phyloP scores from a whole-genome alignment of 1,140 invertebrate species.

The Drosophila arawakana region DNA sequence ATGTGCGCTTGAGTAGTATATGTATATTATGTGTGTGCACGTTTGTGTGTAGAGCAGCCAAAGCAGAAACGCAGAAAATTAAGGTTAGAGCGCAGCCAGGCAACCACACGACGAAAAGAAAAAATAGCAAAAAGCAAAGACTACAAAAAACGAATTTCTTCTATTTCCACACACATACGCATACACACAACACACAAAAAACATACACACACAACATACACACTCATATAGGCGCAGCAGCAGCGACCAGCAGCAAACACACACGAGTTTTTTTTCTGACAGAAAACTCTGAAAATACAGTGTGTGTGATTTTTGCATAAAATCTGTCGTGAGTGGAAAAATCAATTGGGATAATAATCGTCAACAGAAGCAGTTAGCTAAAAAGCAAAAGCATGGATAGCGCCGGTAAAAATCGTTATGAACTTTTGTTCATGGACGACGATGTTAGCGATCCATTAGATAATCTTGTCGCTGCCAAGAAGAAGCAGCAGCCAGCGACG shows the following conservation, averaged over 20 bases:
- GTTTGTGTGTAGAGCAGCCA: conserved; percentile 71
- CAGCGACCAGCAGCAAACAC: conserved; percentile 35
- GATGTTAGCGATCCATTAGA: conserved; percentile 95
- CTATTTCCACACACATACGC: conserved; percentile 29
- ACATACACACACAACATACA: conserved; percentile 28
- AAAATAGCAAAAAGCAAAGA: conserved; percentile 56
- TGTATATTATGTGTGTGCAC: conserved; percentile 53
- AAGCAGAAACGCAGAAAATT: conserved; percentile 83
- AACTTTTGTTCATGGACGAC: conserved; percentile 93
- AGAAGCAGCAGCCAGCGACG: conserved; percentile 86
- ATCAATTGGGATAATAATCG: conserved; percentile 64
- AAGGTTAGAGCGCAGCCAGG: conserved; percentile 82
- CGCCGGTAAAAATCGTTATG: conserved; percentile 97
- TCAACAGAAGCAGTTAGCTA: conserved; percentile 44
- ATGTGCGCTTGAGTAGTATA: conserved; percentile 61
- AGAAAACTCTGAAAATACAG: conserved; percentile 39
- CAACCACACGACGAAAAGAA: conserved; percentile 70
- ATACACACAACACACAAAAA: conserved; percentile 34
- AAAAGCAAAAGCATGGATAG: conserved; percentile 90
- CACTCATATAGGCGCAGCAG: conserved; percentile 39
- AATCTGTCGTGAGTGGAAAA: conserved; percentile 58
- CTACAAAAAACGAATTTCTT: conserved; percentile 47
- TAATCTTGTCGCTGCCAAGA: conserved; percentile 93
- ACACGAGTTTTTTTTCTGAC: conserved; percentile 48
- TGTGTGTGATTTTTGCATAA: conserved; percentile 50